A percentile compares a stretch with the other conserved stretches of the same genome.
phyloP scores from a whole-genome alignment of 1,140 invertebrate species.

The Brachionus paranguensis region DNA sequence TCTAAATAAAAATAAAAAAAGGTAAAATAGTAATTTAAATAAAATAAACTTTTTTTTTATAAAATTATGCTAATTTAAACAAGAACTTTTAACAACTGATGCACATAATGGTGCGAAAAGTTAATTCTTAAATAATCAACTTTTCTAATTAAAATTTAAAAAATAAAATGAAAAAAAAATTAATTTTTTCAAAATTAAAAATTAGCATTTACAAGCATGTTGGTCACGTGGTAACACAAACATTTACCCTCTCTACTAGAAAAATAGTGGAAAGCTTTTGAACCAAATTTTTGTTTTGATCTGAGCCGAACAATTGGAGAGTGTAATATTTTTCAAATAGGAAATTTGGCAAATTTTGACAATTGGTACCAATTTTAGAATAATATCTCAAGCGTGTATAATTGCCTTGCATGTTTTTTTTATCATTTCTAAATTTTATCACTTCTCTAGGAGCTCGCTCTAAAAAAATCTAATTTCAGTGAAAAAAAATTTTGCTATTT shows the following conservation, averaged over 20 bases:
- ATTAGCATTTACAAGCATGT: background rate
- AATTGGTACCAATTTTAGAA: background rate
- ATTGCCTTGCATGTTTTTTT: background rate
- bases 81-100: background rate
- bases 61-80: background rate
- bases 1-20: background rate
- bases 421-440: background rate
- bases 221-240: too few species aligned
- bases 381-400: background rate
- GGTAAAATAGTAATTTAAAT: background rate
- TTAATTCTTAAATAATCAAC: background rate
- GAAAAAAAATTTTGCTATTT: background rate
- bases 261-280: too few species aligned
- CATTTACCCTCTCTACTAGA: too few species aligned
- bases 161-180: background rate
- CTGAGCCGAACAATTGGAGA: background rate
- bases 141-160: background rate
- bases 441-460: background rate
- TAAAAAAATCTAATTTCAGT: too few species aligned
- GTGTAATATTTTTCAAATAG: background rate
- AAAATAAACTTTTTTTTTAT: background rate
- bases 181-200: background rate
- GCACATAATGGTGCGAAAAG: background rate
- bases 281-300: too few species aligned
- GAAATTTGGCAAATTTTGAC: background rate